Conservation (phyloP, 2,888 invertebrate genomes). For the Drosophila aldrichi region DNA sequence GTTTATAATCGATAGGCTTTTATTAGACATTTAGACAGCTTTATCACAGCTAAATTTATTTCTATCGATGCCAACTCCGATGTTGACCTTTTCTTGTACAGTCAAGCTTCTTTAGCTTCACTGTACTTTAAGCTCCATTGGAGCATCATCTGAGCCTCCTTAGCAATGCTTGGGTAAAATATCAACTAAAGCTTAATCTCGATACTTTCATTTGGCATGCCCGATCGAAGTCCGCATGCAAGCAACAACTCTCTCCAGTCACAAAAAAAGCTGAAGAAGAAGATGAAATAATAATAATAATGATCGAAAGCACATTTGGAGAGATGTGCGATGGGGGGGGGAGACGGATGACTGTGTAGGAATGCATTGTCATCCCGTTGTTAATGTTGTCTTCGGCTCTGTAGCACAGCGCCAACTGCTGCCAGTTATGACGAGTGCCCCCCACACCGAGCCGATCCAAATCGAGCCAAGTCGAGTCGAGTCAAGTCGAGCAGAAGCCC, state of each 20-base stretch:
- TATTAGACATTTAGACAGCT: background rate
- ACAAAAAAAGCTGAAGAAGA: background rate
- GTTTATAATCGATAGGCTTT: background rate
- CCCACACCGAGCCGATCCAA: constrained; percentile 23
- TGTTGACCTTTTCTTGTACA: no score
- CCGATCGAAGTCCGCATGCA: constrained; percentile 20
- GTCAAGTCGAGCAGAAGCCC: constrained; percentile 19
- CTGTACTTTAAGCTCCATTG: background rate
- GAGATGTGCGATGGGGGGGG: background rate
- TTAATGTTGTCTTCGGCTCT: constrained; percentile 60
- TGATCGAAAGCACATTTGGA: constrained; percentile 35
- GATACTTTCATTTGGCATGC: constrained; percentile 4
- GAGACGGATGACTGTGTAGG: background rate
- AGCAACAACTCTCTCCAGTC: constrained; percentile 22
- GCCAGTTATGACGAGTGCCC: constrained; percentile 55
- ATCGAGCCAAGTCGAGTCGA: no score
- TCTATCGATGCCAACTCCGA: no score
- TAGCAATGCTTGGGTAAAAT: background rate
- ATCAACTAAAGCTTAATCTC: constrained; percentile 1
- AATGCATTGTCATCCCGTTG: constrained; percentile 66
- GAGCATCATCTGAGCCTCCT: background rate
- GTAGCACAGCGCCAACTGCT: constrained; percentile 46
- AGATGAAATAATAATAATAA: constrained; percentile 30
- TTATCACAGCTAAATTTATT: no score
- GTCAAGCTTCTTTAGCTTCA: background rate